These are phyloP conservation scores for Chiloscyllium punctatum DNA, from an alignment of 2,797 vertebrate genomes.

Conservation along the genomic window DNA sequence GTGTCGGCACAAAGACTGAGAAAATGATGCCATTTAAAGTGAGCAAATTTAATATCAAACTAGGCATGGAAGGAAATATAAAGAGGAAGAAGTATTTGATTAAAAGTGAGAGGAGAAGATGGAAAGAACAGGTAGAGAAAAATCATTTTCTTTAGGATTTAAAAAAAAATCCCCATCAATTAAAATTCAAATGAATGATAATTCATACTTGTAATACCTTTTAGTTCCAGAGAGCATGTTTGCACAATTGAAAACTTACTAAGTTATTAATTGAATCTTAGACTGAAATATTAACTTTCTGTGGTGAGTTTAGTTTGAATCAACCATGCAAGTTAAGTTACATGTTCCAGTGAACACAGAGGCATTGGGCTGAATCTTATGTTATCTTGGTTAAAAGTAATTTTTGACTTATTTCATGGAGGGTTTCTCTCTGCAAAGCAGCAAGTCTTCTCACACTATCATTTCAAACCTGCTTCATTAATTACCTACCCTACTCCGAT, in stretches of 20 bases:
- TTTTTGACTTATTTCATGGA: too few species aligned
- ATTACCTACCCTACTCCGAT: too few species aligned
- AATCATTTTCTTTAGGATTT: background rate
- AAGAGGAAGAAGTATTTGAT: background rate
- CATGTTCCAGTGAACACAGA: background rate
- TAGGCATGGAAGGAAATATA: background rate
- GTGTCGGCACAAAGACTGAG: background rate
- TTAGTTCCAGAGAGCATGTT: background rate
- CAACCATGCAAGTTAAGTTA: background rate
- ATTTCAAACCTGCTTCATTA: too few species aligned
- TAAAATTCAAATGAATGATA: background rate
- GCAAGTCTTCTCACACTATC: too few species aligned
- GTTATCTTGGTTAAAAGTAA: too few species aligned
- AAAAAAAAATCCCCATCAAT: background rate
- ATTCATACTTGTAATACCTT: background rate
- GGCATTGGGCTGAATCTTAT: background rate
- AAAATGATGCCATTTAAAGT: background rate
- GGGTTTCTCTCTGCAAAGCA: too few species aligned
- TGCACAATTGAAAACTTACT: background rate
- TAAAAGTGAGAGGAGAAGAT: background rate
- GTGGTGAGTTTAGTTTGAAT: background rate
- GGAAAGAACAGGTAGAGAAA: background rate
- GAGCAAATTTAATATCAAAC: background rate
- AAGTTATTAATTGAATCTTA: background rate
- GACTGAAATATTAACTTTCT: background rate